Base-by-base conservation (phyloP, 2,113 vertebrate species). In the Gnathonemus longibarbis region DNA sequence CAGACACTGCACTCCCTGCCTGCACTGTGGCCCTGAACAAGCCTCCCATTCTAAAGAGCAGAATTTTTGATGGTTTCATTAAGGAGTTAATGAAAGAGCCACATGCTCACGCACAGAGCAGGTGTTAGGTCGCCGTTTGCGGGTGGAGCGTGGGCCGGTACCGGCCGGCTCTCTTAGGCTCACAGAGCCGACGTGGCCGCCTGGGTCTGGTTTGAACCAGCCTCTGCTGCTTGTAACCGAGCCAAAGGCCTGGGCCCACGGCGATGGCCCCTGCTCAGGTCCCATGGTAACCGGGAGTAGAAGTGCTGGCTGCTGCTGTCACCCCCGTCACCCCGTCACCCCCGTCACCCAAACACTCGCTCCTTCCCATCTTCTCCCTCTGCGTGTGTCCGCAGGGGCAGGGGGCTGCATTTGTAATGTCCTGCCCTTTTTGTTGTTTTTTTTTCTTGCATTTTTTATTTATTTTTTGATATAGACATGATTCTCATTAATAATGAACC, bases 241-340 rank as follows among this genome's bases (percentile, higher is more conserved):
- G 62, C 46, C 27, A 88, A 5, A 50, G 31, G 53, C 42, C 62
- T 11, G 17, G 24, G 52, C 10, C 45, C 42, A 1, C 4, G 19
- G 87, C 58, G 1, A 48, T 49, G 46, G 21, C n/a, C 39, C 27
- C 27, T 3, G 1, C 52, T 35, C 49, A 9, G 39, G 31, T 89
- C 74, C 31, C n/a, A 49, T 89, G 52, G 74, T 53, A 49, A 56
- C 90, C 46, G 8, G 52, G 52, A 42, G 21, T 39, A 35, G 31
- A 70, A 88, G 53, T 80, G 87, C 87, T 88, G 52, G 84, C 70
- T 88, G 48, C 24, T 88, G 46, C 13, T 52, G 46, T 74, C 70
- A 62, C 21, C 10, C 35, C 35, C 35, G 0, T 49, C 42, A n/a
- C 89, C 50, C 77, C n/a, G 31, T 31, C 31, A 31, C 31, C 31